A percentile compares a stretch with the other conserved stretches of the same genome.
Evolutionary conservation across 2,888 invertebrate genomes (phyloP).

Genomic region (Drosophila antonietae): DNA sequence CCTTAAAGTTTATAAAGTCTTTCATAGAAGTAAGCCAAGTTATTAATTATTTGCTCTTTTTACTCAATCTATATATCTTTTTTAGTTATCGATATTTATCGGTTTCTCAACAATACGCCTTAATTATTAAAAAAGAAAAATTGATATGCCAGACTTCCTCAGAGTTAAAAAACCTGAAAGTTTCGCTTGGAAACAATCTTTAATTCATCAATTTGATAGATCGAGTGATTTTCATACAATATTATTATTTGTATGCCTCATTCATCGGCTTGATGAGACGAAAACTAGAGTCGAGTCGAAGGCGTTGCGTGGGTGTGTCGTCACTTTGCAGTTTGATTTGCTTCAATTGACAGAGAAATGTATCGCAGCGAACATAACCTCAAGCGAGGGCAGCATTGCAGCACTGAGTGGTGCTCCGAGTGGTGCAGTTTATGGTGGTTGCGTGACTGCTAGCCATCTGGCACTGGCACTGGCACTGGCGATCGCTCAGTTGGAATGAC

Average conservation of each 20-base stretch:
- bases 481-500: slow-evolving; percentile 44
- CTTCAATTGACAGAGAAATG: slow-evolving; percentile 67
- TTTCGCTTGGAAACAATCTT: slow-evolving; percentile 8
- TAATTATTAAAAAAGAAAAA: neutral
- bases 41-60: no score
- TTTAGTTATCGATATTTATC: neutral
- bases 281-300: slow-evolving; percentile 35
- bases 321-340: slow-evolving; percentile 68
- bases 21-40: no score
- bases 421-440: slow-evolving; percentile 67
- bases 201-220: slow-evolving; percentile 14
- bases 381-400: slow-evolving; percentile 12
- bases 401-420: slow-evolving; percentile 14
- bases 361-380: slow-evolving; percentile 46
- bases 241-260: slow-evolving; percentile 4
- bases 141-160: neutral
- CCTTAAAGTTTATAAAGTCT: no score
- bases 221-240: slow-evolving; percentile 41
- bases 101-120: neutral
- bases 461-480: slow-evolving; percentile 1
- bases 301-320: slow-evolving; percentile 61
- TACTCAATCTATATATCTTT: no score
- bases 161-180: neutral
- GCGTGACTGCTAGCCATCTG: slow-evolving; percentile 76
- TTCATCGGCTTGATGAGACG: neutral